Evolutionary conservation across 2,113 vertebrate species (phyloP).

Genomic region (Rhynchomys soricoides): DNA sequence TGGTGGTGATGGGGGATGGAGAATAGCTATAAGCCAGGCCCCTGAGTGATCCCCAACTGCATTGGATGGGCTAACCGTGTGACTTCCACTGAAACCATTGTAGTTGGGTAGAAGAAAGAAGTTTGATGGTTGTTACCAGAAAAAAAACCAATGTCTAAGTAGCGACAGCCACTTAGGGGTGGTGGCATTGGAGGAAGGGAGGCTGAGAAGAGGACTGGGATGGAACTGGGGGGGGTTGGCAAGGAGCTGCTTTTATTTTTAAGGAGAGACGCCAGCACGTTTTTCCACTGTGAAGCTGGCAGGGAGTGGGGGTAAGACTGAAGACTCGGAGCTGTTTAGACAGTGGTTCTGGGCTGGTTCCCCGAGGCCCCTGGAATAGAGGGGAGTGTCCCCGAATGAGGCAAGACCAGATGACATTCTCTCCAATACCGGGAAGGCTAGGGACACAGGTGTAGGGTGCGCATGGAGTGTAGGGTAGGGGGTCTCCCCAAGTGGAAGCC

Average conservation of each 20-base stretch:
- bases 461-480: neutral
- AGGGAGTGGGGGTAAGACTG: neutral
- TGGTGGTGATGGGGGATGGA: neutral
- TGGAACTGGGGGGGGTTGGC: neutral
- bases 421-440: neutral
- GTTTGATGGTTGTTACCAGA: neutral
- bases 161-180: rapidly evolving
- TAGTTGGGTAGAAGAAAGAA: no score
- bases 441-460: neutral
- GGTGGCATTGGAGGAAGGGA: neutral
- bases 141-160: neutral
- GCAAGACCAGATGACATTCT: neutral
- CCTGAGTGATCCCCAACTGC: neutral
- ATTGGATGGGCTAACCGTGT: neutral
- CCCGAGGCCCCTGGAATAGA: neutral
- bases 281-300: neutral
- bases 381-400: neutral
- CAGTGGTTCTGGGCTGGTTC: neutral
- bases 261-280: no score
- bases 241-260: neutral
- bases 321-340: neutral
- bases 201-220: neutral
- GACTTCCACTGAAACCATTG: neutral
- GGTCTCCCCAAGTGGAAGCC: neutral
- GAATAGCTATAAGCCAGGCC: neutral